Percentiles rank a stretch among this genome's conserved stretches.
Conservation (phyloP, 2,113 vertebrate species). For the Heterocephalus glaber region DNA sequence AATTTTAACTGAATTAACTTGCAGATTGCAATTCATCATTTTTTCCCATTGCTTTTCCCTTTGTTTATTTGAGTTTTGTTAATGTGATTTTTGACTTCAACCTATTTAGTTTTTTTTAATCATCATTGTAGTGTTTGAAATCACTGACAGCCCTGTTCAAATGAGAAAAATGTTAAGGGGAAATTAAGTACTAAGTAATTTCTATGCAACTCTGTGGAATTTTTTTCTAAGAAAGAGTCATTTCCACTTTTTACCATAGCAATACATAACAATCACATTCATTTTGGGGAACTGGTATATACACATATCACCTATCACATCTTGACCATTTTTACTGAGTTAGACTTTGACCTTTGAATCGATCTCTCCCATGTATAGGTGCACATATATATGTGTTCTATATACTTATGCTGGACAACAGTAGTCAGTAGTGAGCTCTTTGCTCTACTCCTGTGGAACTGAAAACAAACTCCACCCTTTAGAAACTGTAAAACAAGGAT, state of each 20-base stretch:
- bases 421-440: background rate
- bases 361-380: background rate
- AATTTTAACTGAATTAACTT: constrained; percentile 24
- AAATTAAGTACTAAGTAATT: constrained; percentile 6
- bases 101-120: background rate
- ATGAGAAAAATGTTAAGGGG: background rate
- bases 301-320: background rate
- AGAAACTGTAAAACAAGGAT: background rate
- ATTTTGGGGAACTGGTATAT: background rate
- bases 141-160: background rate
- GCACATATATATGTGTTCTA: too few species aligned
- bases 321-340: background rate
- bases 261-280: background rate
- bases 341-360: background rate
- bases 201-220: background rate
- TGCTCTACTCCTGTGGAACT: background rate
- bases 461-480: background rate
- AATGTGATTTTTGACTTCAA: constrained; percentile 32
- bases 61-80: constrained; percentile 24
- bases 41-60: background rate
- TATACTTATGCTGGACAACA: background rate
- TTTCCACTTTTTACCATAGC: background rate
- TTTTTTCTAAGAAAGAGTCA: constrained; percentile 14
- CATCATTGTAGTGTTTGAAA: background rate
- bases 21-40: constrained; percentile 8